phyloP scores from a whole-genome alignment of 2,113 vertebrate species.

The Bettongia penicillata region DNA sequence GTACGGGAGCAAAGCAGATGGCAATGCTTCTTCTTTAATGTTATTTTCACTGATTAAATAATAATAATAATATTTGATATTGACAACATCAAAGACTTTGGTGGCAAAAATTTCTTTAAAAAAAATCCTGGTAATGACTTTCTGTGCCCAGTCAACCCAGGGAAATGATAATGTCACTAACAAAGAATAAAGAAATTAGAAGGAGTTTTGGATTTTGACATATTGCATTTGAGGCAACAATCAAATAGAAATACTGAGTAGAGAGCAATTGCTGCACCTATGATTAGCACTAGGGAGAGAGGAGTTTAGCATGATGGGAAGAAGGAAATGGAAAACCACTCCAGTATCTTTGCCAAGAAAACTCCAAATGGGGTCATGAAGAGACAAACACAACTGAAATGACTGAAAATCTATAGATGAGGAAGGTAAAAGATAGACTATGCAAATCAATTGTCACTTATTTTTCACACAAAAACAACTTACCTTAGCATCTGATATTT shows the following conservation, averaged over 20 bases:
- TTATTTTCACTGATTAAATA: neutral
- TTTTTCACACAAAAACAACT: slow-evolving; percentile 70
- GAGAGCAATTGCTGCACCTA: neutral
- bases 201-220: neutral
- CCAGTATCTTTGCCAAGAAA: neutral
- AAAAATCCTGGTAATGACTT: neutral
- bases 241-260: neutral
- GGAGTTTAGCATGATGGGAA: neutral
- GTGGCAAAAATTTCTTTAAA: neutral
- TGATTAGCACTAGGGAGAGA: neutral
- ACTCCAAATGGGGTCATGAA: neutral
- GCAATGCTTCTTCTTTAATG: neutral
- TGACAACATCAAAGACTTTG: neutral
- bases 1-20: too few relatives aligned
- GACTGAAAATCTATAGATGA: neutral
- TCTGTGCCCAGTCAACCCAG: neutral
- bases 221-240: neutral
- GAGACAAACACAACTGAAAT: neutral
- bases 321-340: too few relatives aligned
- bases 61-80: neutral
- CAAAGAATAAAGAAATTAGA: neutral
- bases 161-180: neutral
- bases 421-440: neutral
- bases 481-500: slow-evolving; percentile 89
- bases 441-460: neutral